Evolutionary conservation across 2,888 invertebrate genomes (phyloP), one percentile per base, ranked within the genome.

Genomic region (Cephus spinipes): DNA sequence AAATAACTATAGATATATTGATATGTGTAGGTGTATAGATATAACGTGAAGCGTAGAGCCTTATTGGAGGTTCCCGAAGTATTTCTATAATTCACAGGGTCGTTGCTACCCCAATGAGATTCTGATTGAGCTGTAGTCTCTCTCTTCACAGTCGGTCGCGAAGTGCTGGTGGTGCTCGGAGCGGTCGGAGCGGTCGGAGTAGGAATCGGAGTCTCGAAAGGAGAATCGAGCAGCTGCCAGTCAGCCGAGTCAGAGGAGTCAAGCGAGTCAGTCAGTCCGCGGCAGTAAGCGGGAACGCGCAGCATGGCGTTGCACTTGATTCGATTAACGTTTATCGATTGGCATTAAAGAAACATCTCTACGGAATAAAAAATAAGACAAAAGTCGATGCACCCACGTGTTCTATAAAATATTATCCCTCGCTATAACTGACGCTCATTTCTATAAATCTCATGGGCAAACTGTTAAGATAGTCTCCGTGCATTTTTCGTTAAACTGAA

Each of bases 221-320:
- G 75, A n/a, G 68, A 68, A 30, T 31, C 36, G 32, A 34, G 68
- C 55, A 40, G 68, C 69, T 30, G 75, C 68, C 68, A 75, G 75
- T 36, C 31, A 40, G 36, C n/a, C 30, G 32, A 33, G 35, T 74
- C 75, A 76, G 68, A 73, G 36, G 79, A 68, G 40, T 15, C 74
- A 81, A 77, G 77, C 73, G 75, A 82, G 83, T 86, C 88, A 87
- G 89, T 89, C 86, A 86, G 85, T 86, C 88, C 86, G 85, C 88
- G 87, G 88, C 87, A 84, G 81, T 33, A 9, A 9, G 33, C 33
- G 84, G 82, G 80, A 85, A 79, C 83, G 85, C 77, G 80, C 73
- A 77, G 73, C 76, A 76, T 76, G 40, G 9, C 55, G 23, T 55
- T 36, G 55, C 55, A 9, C 23, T 55, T 55, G 55, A 55, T 55